Conservation (phyloP, 1,140 invertebrate genomes). For the Sitobion miscanthi region DNA sequence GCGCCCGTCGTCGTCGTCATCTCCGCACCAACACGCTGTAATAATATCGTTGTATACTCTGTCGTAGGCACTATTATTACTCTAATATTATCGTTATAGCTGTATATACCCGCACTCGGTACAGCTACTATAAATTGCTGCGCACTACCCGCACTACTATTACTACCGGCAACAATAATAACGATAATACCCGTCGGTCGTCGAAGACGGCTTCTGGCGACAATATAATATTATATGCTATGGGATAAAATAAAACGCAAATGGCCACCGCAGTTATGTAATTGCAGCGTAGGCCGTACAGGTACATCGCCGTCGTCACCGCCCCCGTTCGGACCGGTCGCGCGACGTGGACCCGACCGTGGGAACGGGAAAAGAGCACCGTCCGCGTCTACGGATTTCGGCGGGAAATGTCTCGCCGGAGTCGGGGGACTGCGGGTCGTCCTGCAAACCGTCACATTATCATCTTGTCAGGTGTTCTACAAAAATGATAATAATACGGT, state of each 20-base stretch:
- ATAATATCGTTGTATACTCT: background rate
- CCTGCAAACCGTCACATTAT: background rate
- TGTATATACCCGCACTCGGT: background rate
- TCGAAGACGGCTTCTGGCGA: background rate
- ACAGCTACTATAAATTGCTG: background rate
- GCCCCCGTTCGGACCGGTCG: too few species aligned
- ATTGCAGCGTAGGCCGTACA: background rate
- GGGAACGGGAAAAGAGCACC: background rate
- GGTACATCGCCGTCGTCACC: background rate
- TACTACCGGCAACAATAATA: background rate
- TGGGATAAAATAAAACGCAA: background rate
- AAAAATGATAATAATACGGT: background rate
- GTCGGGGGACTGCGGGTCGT: background rate
- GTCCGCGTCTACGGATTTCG: background rate
- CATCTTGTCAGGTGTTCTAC: too few species aligned
- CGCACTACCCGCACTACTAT: background rate
- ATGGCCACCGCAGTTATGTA: background rate
- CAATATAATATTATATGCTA: background rate
- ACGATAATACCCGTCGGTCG: background rate
- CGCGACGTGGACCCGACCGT: background rate
- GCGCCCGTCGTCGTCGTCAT: background rate
- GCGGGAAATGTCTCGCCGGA: background rate
- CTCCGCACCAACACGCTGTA: background rate
- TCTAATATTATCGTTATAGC: background rate
- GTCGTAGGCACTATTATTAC: background rate